phyloP scores from a whole-genome alignment of 2,888 invertebrate genomes.

The Pyrrhia umbra region DNA sequence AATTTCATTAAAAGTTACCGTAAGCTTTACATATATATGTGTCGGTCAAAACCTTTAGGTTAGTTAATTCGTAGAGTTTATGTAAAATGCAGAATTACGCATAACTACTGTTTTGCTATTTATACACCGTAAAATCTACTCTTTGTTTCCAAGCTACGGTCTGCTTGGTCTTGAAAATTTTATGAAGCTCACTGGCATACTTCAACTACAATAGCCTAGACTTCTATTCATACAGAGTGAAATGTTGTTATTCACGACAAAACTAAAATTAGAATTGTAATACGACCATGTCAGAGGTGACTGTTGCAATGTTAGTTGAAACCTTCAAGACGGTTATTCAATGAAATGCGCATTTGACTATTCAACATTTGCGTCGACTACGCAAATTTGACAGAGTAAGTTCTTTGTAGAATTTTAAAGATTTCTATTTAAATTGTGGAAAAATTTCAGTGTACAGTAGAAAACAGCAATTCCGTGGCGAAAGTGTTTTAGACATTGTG shows the following conservation, averaged over 20 bases:
- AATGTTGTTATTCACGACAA: slow-evolving; percentile 30
- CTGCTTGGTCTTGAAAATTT: slow-evolving; percentile 51
- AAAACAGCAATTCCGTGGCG: slow-evolving; percentile 12
- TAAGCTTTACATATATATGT: slow-evolving; percentile 22
- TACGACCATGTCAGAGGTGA: background rate
- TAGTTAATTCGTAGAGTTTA: slow-evolving; percentile 24
- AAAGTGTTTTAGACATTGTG: slow-evolving; percentile 22
- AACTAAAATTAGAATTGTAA: slow-evolving; percentile 6
- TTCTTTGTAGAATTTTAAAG: slow-evolving; percentile 11
- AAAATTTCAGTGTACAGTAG: slow-evolving; percentile 24
- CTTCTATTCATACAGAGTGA: slow-evolving; percentile 38
- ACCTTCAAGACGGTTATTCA: slow-evolving; percentile 9
- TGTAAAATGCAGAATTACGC: slow-evolving; percentile 33
- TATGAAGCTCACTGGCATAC: slow-evolving; percentile 49
- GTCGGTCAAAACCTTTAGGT: slow-evolving; percentile 22
- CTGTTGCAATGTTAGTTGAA: background rate
- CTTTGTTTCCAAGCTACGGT: slow-evolving; percentile 48
- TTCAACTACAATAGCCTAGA: slow-evolving; percentile 45
- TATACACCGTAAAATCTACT: slow-evolving; percentile 38
- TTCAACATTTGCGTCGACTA: slow-evolving; percentile 18
- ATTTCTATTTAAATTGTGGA: slow-evolving; percentile 21
- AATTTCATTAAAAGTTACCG: slow-evolving; percentile 47
- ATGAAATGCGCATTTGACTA: slow-evolving; percentile 18
- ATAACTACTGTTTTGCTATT: slow-evolving; percentile 41
- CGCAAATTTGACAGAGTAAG: slow-evolving; percentile 10